A percentile compares a stretch with the other conserved stretches of the same genome.
Conservation (phyloP, 2,113 vertebrate species). For the Tetraodon nigroviridis region DNA sequence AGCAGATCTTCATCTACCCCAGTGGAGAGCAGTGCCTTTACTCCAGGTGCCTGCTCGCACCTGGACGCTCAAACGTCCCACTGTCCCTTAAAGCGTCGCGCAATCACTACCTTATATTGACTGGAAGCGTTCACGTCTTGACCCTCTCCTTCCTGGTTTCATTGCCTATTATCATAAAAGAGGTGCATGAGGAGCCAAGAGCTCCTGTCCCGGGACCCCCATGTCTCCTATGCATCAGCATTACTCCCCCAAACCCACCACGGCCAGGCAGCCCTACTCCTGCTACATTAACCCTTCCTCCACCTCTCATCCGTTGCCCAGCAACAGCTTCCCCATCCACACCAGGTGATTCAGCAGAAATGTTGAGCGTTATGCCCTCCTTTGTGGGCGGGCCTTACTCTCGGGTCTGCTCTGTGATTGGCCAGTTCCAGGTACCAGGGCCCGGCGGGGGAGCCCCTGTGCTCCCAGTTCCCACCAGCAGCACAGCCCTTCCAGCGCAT, state of each 20-base stretch:
- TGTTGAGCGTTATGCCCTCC: too few species aligned
- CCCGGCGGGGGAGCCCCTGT: constrained; percentile 76
- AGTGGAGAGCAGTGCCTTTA: constrained; percentile 95
- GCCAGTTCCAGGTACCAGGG: constrained; percentile 79
- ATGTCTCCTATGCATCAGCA: constrained; percentile 83
- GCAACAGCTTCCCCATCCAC: constrained; percentile 80
- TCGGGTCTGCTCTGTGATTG: background rate
- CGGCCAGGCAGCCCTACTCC: constrained; percentile 76
- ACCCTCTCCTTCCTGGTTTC: constrained; percentile 13
- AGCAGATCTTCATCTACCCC: constrained; percentile 80
- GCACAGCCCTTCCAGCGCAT: constrained; percentile 80
- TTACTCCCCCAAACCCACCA: constrained; percentile 76
- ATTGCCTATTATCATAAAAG: constrained; percentile 91
- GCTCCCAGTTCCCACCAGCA: constrained; percentile 78
- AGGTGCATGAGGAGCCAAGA: constrained; percentile 77
- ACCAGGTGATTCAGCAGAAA: constrained; percentile 43
- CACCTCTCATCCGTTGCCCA: constrained; percentile 73
- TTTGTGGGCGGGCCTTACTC: too few species aligned
- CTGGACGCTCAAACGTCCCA: background rate
- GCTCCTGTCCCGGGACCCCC: constrained; percentile 76
- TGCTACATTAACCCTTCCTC: constrained; percentile 81
- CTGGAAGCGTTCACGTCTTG: constrained; percentile 11
- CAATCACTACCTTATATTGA: constrained; percentile 32
- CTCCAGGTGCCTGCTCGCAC: constrained; percentile 77
- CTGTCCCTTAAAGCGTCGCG: too few species aligned